Base-by-base conservation (phyloP, 2,888 invertebrate genomes). In the Limenitis arthemis region DNA sequence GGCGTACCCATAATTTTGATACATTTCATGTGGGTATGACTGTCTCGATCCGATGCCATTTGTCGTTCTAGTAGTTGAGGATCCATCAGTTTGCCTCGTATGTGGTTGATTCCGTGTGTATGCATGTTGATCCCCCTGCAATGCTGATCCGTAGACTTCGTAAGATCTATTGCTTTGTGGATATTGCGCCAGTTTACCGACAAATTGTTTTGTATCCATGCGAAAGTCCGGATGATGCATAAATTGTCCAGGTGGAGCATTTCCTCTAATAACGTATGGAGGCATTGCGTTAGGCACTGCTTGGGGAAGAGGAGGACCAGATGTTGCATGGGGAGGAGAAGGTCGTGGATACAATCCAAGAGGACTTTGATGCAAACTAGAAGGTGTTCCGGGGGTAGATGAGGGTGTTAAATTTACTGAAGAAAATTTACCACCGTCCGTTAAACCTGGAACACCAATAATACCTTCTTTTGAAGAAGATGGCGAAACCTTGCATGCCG, bases 261-360 rank as follows among this genome's bases (percentile, higher is more conserved):
- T 87, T 53, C 86, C 89, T 68, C 89, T 78, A 55, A 85, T 87
- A 8, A 87, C 88, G 64, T 89, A 89, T 0, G 89, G 87, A 5
- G 89, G 88, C 70, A 89, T 86, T 32, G 87, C 79, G 64, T 88
- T 89, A 20, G 89, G 88, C 60, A 89, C 88, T 51, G 88, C 86
- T 71, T 89, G 89, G 42, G 88, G 88, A 64, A 88, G 86, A 50
- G 88, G 86, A 31, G 88, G 86, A 53, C 89, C 88, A 20, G 89
- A 84, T 1, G 90, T 89, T 5, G 89, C 91, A 34, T 90, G 91
- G 0, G 92, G 91, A 0, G 92, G 92, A 3, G 92, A 92, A 8
- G 92, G 91, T 56, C 91, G 82, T 8, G 91, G 90, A 69, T 91
- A 92, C 58, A 90, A 87, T 32, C 89, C 89, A 7, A 91, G 73